These are phyloP conservation scores for Drosophila longiperda DNA, from an alignment of 2,888 invertebrate species.

Conservation along the genomic window DNA sequence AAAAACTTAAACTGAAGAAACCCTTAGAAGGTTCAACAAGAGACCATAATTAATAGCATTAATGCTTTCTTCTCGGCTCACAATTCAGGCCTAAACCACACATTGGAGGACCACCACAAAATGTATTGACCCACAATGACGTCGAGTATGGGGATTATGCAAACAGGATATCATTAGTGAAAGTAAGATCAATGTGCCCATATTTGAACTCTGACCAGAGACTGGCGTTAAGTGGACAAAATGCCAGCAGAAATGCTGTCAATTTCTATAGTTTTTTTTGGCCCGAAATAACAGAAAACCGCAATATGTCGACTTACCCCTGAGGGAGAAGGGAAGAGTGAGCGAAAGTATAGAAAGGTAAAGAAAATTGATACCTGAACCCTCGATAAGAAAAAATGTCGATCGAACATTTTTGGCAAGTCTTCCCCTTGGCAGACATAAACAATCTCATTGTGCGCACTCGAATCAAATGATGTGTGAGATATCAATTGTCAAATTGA, in stretches of 20 bases:
- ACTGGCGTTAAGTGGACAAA: slow-evolving; percentile 56
- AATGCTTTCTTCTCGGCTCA: not conserved
- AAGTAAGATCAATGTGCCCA: slow-evolving; percentile 62
- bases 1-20: not conserved
- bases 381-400: slow-evolving; percentile 29
- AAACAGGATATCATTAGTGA: slow-evolving; percentile 70
- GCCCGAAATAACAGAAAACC: slow-evolving; percentile 48
- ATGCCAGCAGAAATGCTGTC: slow-evolving; percentile 65
- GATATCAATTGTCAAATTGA: slow-evolving; percentile 82
- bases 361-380: slow-evolving; percentile 61
- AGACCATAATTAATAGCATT: not conserved
- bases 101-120: slow-evolving; percentile 40
- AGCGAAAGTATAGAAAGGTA: slow-evolving; percentile 24
- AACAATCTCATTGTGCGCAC: slow-evolving; percentile 82
- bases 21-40: not conserved
- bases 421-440: slow-evolving; percentile 73
- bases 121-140: slow-evolving; percentile 63
- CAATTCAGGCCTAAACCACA: slow-evolving; percentile 12
- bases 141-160: slow-evolving; percentile 62
- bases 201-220: slow-evolving; percentile 76
- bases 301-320: slow-evolving; percentile 57
- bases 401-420: slow-evolving; percentile 35
- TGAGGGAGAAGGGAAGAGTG: not conserved
- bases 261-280: slow-evolving; percentile 44
- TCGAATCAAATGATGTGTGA: slow-evolving; percentile 82